Conservation (phyloP, 2,888 invertebrate species). For the Agonopterix arenella region DNA sequence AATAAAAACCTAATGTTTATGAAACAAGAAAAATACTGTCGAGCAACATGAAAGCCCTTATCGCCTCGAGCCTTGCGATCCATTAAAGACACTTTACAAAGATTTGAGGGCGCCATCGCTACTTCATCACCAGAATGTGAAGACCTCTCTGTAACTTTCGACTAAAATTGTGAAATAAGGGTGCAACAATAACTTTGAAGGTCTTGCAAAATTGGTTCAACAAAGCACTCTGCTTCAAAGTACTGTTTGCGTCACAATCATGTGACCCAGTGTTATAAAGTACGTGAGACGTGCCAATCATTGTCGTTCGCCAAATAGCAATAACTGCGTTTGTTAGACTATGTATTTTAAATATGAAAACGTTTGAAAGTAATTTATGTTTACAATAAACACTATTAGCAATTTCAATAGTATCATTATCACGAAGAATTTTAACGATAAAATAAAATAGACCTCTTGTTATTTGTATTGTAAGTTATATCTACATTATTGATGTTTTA, state of each 20-base stretch:
- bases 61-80: constrained; percentile 51
- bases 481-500: not conserved
- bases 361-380: too few relatives aligned
- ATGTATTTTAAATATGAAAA: not conserved
- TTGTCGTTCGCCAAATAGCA: constrained; percentile 21
- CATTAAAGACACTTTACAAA: constrained; percentile 66
- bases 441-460: too few relatives aligned
- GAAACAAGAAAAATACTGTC: constrained; percentile 55
- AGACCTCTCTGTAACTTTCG: constrained; percentile 25
- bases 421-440: too few relatives aligned
- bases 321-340: not conserved
- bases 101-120: constrained; percentile 54
- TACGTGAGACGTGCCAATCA: constrained; percentile 40
- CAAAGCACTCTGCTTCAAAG: constrained; percentile 38
- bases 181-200: constrained; percentile 24
- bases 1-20: constrained; percentile 56
- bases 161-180: not conserved
- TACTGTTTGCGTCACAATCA: constrained; percentile 36
- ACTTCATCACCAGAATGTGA: constrained; percentile 39
- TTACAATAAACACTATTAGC: too few relatives aligned
- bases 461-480: too few relatives aligned
- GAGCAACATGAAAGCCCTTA: constrained; percentile 59
- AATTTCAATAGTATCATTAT: too few relatives aligned
- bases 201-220: constrained; percentile 25
- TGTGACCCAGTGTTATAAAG: constrained; percentile 35